phyloP scores from a whole-genome alignment of 2,113 vertebrate genomes.

The Pimephales promelas region DNA sequence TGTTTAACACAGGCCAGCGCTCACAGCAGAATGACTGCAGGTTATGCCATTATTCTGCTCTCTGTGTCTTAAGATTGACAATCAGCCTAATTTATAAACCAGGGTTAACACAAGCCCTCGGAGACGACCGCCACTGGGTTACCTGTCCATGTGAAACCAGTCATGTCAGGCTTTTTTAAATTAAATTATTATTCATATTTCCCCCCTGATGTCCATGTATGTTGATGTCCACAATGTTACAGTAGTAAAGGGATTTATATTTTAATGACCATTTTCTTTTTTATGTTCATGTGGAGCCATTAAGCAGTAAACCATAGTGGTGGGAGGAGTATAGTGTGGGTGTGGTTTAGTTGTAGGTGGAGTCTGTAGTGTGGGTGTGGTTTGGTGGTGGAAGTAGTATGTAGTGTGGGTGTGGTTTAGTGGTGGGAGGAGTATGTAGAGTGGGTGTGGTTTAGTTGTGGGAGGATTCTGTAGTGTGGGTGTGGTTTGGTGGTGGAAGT shows the following conservation, averaged over 20 bases:
- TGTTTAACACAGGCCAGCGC: slow-evolving; percentile 48
- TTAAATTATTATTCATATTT: neutral
- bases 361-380: neutral
- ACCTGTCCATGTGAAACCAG: neutral
- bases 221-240: too few relatives aligned
- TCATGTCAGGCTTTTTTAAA: neutral
- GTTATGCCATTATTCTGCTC: neutral
- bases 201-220: neutral
- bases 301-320: neutral
- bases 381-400: neutral
- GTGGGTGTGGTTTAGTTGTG: neutral
- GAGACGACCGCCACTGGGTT: neutral
- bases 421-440: neutral
- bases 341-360: neutral
- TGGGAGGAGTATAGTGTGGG: neutral
- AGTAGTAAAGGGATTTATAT: neutral
- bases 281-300: neutral
- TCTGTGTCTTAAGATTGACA: slow-evolving; percentile 21
- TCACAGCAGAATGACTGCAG: slow-evolving; percentile 11
- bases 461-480: neutral
- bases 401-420: neutral
- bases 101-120: neutral
- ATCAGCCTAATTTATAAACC: slow-evolving; percentile 20
- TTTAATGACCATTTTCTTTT: neutral
- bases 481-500: neutral